Evolutionary conservation across 2,888 invertebrate genomes (phyloP), one percentile per base, ranked within the genome.

Genomic region (Drosophila meridionalis): DNA sequence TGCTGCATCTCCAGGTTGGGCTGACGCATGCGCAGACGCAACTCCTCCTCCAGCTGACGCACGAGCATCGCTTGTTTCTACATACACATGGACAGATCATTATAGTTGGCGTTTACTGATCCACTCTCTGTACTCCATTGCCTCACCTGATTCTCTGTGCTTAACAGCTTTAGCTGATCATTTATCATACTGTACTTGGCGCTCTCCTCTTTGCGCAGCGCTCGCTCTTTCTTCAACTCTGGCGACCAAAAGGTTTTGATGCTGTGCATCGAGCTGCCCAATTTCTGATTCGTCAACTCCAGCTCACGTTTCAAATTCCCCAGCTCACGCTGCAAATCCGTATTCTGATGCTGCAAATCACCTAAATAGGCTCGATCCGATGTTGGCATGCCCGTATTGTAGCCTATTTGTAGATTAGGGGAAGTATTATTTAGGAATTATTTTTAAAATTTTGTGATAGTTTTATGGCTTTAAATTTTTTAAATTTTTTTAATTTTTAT

Each of bases 171-270:
- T 85, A 99, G 95, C 94, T 99, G 99, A 94, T 99, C 99, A 93
- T 98, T 98, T 93, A 99, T 97, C 93, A 98, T 96, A 93, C 97
- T 97, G 94, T 98, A 98, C 94, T 99, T 98, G 92, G 98, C 98
- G 93, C 98, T 97, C 94, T 99, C 99, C 94, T 99, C 99, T 93
- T 99, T 99, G 85, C 99, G 95, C 89, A 99, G 93, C 60, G 98
- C 98, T 80, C 99, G 94, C 94, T 99, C 99, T 94, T 99, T 99
- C 94, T 99, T 99, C 93, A 99, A 94, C 94, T 99, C 99, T 28
- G 99, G 99, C 93, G 99, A 99, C 99, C 99, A 99, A 94, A 99
- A 99, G 65, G 99, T 99, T 95, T 99, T 99, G 94, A 99, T 99
- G 94, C 98, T 99, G 94, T 99, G 99, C 99, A 99, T 99, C 91